Conservation (phyloP, 2,113 vertebrate species). For the Noctilio leporinus region DNA sequence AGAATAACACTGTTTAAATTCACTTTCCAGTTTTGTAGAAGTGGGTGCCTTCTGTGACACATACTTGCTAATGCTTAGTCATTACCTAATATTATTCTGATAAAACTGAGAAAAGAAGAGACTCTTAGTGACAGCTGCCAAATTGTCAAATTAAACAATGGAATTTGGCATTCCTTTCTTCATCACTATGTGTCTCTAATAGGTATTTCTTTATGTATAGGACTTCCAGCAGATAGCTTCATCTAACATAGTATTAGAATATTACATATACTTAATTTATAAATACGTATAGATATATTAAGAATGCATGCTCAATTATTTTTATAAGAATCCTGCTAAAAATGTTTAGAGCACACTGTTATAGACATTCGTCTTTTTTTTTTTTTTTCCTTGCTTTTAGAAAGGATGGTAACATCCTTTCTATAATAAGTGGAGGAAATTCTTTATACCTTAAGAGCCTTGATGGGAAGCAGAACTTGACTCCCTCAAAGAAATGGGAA, state of each 20-base stretch:
- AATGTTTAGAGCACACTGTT: neutral
- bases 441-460: neutral
- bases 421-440: neutral
- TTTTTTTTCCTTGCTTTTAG: neutral
- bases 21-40: neutral
- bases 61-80: neutral
- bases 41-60: slow-evolving; percentile 20
- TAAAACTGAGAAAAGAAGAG: slow-evolving; percentile 4
- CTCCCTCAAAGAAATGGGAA: neutral
- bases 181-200: neutral
- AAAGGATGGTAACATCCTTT: neutral
- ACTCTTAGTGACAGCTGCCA: neutral
- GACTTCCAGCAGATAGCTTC: neutral
- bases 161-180: slow-evolving; percentile 12
- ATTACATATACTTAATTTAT: neutral
- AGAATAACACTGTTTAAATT: slow-evolving; percentile 2
- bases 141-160: neutral
- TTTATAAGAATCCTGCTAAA: neutral
- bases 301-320: neutral
- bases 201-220: neutral
- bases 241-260: neutral
- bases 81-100: slow-evolving; percentile 4
- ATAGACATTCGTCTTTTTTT: neutral
- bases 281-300: neutral
- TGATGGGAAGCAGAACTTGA: neutral